Evolutionary conservation across 2,797 vertebrate species (phyloP), one percentile per base, ranked within the genome.

Genomic region (Intellagama lesueurii): DNA sequence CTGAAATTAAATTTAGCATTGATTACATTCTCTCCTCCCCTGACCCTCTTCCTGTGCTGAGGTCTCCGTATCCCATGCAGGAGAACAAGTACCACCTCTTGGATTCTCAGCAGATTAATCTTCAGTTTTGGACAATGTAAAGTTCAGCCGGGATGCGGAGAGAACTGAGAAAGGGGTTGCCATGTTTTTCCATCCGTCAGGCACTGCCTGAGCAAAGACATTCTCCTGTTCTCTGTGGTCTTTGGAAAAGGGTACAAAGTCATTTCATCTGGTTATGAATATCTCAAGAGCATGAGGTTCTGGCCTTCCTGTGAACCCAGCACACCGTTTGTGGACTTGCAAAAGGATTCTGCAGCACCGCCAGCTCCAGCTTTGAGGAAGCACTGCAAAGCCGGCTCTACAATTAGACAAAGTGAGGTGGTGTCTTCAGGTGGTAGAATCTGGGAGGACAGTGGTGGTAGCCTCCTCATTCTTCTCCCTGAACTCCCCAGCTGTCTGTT

Each of bases 11-110:
- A 96, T 99, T 99, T 91, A 99, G 99, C 96, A 99, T 99, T 76
- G 99, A 99, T 97, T 99, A 99, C 97, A 99, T 99, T 95, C 98
- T 99, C 4, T 99, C 99, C 40, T 97, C 98, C 9, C 98, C 99
- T 0, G 98, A 98, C 93, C 98, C 98, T 0, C 85, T 95, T 73
- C 97, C 98, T 0, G 97, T 96, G n/a, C 96, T 98, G 92, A 97
- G 97, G 91, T 92, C 97, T 69, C 96, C 97, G 0, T 96, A 95
- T 1, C 93, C 94, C 8, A 56, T 89, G 0, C 91, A 97, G 70
- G 94, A 97, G 1, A 97, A 96, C 1, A 96, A 97, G 35, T 91
- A 97, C 66, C 97, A 97, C 0, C 92, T 97, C 7, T 95, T 97
- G 96, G 98, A 99, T 93, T 96, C 96, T 14, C 98, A 97, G 1